Evolutionary conservation across 2,888 invertebrate genomes (phyloP), one percentile per base, ranked within the genome.

Genomic region (Rotaria sp.): DNA sequence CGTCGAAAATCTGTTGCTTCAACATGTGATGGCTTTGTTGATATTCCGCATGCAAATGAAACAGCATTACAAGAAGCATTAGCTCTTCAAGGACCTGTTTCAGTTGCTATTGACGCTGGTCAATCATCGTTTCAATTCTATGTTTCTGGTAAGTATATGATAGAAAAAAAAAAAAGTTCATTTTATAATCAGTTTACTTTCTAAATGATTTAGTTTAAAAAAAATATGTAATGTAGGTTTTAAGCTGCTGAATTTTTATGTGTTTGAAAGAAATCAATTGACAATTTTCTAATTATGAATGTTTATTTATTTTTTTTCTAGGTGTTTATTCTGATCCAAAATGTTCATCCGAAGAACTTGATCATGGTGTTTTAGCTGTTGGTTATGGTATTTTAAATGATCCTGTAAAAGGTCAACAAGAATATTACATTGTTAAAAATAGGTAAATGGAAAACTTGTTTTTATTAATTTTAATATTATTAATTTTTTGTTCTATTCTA

Each of bases 71-170:
- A 87, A 87, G 88, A 89, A 87, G 90, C 89, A 41, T 87, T 90
- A 21, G 90, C 89, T 38, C 88, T 88, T 50, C 87, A 89, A 67
- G 89, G 89, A 35, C 90, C 90, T 84, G 87, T 90, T 45, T 89
- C 89, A 21, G 88, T 88, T 30, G 88, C 88, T 18, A 88, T 88
- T 57, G 88, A 88, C 52, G 88, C 88, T 24, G 75, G 85, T 45
- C 88, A 87, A 52, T 87, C 87, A 55, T 88, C 88, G 87, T 91
- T 91, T 89, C 90, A 90, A 92, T 94, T 95, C 90, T 96, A 96
- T 92, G 88, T 87, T 59, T 87, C 85, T 18, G 50, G 50, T 50
- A 18, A 18, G 50, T 50, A 13, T 13, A 50, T 50, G 18, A 50
- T 18, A 13, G 18, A 50, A 11, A 45, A 48, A 88, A 87, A 24